phyloP scores from a whole-genome alignment of 2,888 invertebrate genomes.

The Litoditis marina region DNA sequence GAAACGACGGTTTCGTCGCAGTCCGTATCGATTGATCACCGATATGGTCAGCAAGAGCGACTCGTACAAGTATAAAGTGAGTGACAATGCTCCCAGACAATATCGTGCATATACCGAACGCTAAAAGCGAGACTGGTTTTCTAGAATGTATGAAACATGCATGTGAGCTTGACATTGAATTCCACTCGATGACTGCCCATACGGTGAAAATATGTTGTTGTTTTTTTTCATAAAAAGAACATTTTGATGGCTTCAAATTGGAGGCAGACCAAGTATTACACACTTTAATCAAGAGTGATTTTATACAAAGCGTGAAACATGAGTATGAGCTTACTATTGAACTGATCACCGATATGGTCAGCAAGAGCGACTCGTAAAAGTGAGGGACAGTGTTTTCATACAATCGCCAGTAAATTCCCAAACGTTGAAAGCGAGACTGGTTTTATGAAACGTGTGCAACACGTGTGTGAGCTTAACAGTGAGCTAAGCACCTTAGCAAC shows the following conservation, averaged over 20 bases:
- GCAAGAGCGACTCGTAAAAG: not conserved
- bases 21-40: conserved; percentile 35
- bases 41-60: conserved; percentile 35
- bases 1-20: conserved; percentile 38
- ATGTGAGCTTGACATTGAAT: not conserved
- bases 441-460: no score
- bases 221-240: not conserved
- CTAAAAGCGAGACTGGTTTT: not conserved
- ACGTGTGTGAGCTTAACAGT: no score
- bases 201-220: not conserved
- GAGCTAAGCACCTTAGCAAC: no score
- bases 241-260: no score
- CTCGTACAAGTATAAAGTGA: conserved; percentile 14
- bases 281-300: no score
- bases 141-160: not conserved
- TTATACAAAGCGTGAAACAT: no score
- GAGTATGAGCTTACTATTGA: no score
- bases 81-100: no score
- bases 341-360: not conserved
- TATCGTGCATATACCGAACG: no score
- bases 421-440: no score
- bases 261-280: no score
- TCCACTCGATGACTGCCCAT: not conserved
- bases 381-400: not conserved
- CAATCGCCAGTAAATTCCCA: not conserved